These are phyloP conservation scores for Carposina sasakii DNA, from an alignment of 1,140 invertebrate species.

Conservation along the genomic window DNA sequence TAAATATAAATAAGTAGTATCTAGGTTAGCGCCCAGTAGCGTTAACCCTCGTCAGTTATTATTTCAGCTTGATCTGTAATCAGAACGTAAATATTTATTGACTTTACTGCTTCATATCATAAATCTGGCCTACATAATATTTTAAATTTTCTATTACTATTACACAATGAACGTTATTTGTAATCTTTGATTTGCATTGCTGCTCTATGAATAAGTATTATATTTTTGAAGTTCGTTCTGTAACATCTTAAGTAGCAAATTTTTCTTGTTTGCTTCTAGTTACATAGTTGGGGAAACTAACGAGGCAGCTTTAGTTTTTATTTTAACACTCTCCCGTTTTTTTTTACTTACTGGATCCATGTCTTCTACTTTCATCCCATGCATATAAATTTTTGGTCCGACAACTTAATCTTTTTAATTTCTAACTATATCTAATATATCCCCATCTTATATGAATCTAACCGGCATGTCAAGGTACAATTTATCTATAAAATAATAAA, in stretches of 20 bases:
- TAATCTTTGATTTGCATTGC: no score
- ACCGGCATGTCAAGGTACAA: constrained; percentile 78
- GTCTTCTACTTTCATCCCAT: constrained; percentile 32
- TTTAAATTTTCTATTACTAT: no score
- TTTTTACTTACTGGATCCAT: constrained; percentile 39
- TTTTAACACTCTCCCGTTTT: constrained; percentile 41
- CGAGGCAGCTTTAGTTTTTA: constrained; percentile 65
- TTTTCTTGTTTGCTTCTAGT: constrained; percentile 69
- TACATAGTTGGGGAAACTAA: constrained; percentile 79
- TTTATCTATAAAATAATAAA: no score
- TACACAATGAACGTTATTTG: no score
- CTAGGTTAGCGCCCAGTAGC: no score
- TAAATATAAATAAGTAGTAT: no score
- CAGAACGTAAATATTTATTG: no score
- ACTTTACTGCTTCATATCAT: no score
- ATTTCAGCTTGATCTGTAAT: no score
- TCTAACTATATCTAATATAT: constrained; percentile 57
- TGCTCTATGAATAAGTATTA: no score
- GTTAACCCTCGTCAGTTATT: no score
- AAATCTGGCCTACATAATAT: no score
- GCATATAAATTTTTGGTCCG: constrained; percentile 38
- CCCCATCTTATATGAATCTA: constrained; percentile 77
- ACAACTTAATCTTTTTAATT: constrained; percentile 37
- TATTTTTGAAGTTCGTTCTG: constrained; percentile 67
- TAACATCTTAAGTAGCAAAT: constrained; percentile 75